Conservation (phyloP, 2,888 invertebrate genomes). For the Erpobdella octoculata region DNA sequence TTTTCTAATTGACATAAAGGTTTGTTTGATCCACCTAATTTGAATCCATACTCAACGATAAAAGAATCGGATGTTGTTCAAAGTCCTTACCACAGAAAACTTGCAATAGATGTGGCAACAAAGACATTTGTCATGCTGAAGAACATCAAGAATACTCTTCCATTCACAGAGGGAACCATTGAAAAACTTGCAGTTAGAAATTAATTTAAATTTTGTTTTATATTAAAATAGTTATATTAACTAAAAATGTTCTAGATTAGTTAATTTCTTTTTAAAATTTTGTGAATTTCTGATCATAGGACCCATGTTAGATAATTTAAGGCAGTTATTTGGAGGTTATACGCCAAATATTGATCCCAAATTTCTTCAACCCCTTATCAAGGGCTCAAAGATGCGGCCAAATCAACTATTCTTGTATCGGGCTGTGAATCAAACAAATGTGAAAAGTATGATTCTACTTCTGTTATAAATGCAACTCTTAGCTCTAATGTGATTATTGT, state of each 20-base stretch:
- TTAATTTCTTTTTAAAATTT: too few relatives aligned
- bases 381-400: constrained; percentile 40
- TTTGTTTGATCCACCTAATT: constrained; percentile 39
- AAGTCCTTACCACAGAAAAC: constrained; percentile 37
- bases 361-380: constrained; percentile 42
- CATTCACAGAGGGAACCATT: constrained; percentile 22
- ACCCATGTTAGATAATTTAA: constrained; percentile 45
- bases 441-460: not conserved
- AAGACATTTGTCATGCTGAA: constrained; percentile 43
- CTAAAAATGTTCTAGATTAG: too few relatives aligned
- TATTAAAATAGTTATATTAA: too few relatives aligned
- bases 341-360: constrained; percentile 39
- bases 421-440: constrained; percentile 39
- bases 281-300: constrained; percentile 48
- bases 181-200: constrained; percentile 20
- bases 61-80: constrained; percentile 37
- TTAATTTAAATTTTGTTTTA: too few relatives aligned
- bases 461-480: constrained; percentile 6
- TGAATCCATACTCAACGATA: constrained; percentile 43
- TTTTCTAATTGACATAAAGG: constrained; percentile 27
- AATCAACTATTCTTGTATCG: constrained; percentile 34
- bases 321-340: constrained; percentile 45
- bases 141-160: constrained; percentile 35
- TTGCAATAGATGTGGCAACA: constrained; percentile 40
- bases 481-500: constrained; percentile 32